Conservation (phyloP, 2,797 vertebrate genomes). For the Pseudocheirus occidentalis region DNA sequence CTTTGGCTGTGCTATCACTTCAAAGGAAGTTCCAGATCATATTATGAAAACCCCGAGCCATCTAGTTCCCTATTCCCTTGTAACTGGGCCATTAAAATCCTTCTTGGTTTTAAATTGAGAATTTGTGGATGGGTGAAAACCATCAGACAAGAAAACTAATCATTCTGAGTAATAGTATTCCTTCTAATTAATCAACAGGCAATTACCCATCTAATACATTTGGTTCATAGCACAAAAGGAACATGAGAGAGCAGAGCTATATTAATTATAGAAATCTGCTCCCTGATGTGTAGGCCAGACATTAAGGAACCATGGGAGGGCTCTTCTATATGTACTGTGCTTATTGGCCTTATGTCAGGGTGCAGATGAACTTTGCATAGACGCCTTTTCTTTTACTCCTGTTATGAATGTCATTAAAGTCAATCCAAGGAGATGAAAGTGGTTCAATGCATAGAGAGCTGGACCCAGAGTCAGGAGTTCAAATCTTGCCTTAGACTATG, state of each 20-base stretch:
- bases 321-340: not conserved
- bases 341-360: conserved; percentile 9
- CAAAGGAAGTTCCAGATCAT: not conserved
- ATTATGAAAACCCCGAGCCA: conserved; percentile 3
- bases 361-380: not conserved
- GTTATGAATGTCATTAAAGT: not conserved
- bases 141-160: conserved; percentile 53
- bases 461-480: not conserved
- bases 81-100: conserved; percentile 10
- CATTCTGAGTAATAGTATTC: conserved; percentile 18
- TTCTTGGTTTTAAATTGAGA: conserved; percentile 19
- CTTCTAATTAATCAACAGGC: conserved; percentile 50
- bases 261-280: conserved; percentile 35
- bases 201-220: conserved; percentile 53
- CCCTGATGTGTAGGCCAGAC: not conserved
- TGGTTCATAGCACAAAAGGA: conserved; percentile 34
- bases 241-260: conserved; percentile 12
- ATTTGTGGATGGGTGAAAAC: conserved; percentile 45
- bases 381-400: not conserved
- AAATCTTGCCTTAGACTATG: not conserved
- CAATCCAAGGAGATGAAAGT: not conserved
- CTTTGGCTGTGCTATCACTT: not conserved
- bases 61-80: conserved; percentile 28
- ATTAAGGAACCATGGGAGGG: conserved; percentile 2
- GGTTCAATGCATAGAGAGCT: not conserved